phyloP scores from a whole-genome alignment of 2,797 vertebrate species.

The Acrocephalus scirpaceus region DNA sequence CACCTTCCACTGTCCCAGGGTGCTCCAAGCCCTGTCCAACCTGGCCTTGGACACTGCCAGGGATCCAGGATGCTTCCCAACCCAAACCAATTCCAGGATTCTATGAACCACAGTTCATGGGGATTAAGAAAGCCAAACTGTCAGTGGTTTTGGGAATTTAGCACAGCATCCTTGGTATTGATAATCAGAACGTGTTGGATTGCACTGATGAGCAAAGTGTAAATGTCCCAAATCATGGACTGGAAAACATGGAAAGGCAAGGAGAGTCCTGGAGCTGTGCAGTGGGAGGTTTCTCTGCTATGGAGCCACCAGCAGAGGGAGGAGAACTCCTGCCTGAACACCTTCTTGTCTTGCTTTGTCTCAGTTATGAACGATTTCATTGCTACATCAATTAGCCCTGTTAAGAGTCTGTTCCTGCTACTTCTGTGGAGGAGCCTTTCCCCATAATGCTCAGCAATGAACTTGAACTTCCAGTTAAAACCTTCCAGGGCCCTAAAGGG shows the following conservation, averaged over 20 bases:
- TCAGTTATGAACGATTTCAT: neutral
- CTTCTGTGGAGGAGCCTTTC: neutral
- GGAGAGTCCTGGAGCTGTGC: neutral
- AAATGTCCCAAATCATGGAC: neutral
- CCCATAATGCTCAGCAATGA: neutral
- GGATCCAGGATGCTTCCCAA: neutral
- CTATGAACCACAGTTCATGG: neutral
- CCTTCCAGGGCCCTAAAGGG: fast-evolving
- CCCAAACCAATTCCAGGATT: neutral
- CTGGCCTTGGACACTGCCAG: neutral
- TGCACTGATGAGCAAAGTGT: neutral
- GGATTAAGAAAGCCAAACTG: neutral
- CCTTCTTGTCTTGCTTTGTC: neutral
- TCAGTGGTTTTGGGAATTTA: neutral
- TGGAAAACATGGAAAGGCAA: neutral
- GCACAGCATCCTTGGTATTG: neutral
- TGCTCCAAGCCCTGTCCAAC: fast-evolving
- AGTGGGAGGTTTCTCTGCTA: neutral
- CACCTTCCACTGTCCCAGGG: fast-evolving
- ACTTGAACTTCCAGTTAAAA: neutral
- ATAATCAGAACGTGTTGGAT: neutral
- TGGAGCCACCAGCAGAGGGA: constrained; percentile 52
- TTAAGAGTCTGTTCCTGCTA: neutral
- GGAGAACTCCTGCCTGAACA: neutral
- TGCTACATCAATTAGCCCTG: neutral